Evolutionary conservation across 2,113 vertebrate genomes (phyloP), one percentile per base, ranked within the genome.

Genomic region (Corydoras maculifer): DNA sequence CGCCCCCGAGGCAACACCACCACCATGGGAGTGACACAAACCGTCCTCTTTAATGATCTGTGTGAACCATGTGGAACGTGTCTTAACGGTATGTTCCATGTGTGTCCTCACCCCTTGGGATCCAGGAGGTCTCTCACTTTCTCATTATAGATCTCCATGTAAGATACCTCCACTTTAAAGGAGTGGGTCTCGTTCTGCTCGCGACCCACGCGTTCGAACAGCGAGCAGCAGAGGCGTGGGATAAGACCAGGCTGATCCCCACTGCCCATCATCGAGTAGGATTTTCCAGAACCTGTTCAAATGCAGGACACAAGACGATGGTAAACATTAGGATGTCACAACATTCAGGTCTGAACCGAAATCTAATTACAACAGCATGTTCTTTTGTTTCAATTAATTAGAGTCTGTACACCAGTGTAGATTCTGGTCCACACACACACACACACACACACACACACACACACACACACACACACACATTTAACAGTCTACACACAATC

Each of bases 141-240:
- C 83, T 99, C 97, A 29, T 99, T 99, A 88, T 99, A 99, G 87
- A 99, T 99, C 90, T 99, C 97, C 97, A 99, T 98, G 82, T 90
- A 98, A 63, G 97, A 99, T 15, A 98, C 97, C 87, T 98, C 96
- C 0, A 99, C 92, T 89, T 99, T 99, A 84, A 98, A 98, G 61
- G 89, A 90, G 68, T 97, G 94, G 35, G 87, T 88, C 73, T 95
- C 91, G 65, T 88, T 94, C 79, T 88, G 88, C 81, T 95, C 91
- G 64, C 82, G 75, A 81, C 92, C 90, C 79, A 98, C 93, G 86
- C 95, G 93, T 85, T 96, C 91, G 82, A 99, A 99, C 80, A 99
- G 89, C 69, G 92, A 90, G 89, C 95, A 95, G 85, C 97, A 99
- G 78, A 99, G 94, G 74, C 96, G 90, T 53, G 97, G 97, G 80